Conservation (phyloP, 2,888 invertebrate species). For the Campoplex nolae region DNA sequence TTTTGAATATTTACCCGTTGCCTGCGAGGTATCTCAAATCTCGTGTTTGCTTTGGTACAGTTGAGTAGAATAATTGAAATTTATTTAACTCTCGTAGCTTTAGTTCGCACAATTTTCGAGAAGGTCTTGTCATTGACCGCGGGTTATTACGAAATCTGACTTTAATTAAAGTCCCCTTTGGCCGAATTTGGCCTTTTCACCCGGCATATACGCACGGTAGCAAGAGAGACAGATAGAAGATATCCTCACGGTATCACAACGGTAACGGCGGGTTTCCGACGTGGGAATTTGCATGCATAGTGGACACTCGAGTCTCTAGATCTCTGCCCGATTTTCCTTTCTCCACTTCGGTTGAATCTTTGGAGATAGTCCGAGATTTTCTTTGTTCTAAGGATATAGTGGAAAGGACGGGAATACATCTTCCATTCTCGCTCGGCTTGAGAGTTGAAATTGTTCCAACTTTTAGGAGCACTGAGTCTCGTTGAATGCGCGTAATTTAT, state of each 20-base stretch:
- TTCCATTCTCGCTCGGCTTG: conserved; percentile 15
- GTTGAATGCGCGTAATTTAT: neutral
- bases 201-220: conserved; percentile 20
- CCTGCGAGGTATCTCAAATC: neutral
- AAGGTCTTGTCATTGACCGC: conserved; percentile 62
- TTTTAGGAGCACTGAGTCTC: conserved; percentile 2
- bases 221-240: conserved; percentile 45
- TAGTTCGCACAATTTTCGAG: conserved; percentile 54
- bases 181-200: conserved; percentile 63
- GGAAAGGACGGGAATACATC: conserved; percentile 32
- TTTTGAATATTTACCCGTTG: neutral
- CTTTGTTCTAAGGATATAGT: conserved; percentile 37
- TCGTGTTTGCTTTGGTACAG: neutral
- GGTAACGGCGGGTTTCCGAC: conserved; percentile 59
- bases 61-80: conserved; percentile 42
- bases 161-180: conserved; percentile 72
- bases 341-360: conserved; percentile 32
- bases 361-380: conserved; percentile 38
- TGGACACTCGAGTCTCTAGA: conserved; percentile 68
- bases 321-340: conserved; percentile 59
- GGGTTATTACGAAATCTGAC: conserved; percentile 70
- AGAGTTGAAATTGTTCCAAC: conserved; percentile 24
- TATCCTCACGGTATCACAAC: conserved; percentile 3
- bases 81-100: conserved; percentile 53
- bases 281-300: conserved; percentile 74